Base-by-base conservation (phyloP, 2,797 vertebrate genomes). In the Myotis vivesi region DNA sequence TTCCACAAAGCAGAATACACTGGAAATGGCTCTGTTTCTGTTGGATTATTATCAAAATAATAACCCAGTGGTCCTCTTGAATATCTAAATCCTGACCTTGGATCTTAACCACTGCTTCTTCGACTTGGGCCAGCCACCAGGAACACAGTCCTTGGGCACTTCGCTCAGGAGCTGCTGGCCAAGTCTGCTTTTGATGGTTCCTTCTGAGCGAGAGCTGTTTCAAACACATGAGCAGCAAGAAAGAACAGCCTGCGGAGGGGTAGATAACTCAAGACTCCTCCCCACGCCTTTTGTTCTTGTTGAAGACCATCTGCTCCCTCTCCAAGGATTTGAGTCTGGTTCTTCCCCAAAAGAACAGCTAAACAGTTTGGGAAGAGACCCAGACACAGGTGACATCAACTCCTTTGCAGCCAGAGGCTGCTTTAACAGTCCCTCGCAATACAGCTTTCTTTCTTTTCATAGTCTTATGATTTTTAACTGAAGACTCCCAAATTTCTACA, bases 381-480 rank as follows among this genome's bases (percentile, higher is more conserved):
- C 73, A 75, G 19, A 33, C 1, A 1, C 66, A 88, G 19, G 20
- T 30, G 64, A 23, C 17, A 13, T 77, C 19, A 53, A 1, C n/a
- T 25, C 81, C 49, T 23, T 69, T 55, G 19, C 72, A 30, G n/a
- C 57, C 59, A 86, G 86, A 64, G n/a, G 25, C 51, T 53, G 28
- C 76, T 81, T 76, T 62, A 28, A 46, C 13, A 30, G 44, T 41
- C 36, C 17, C 30, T 64, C 64, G 2, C 30, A 64, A 11, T 3
- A 6, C 23, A 79, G 44, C 69, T 53, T 51, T 73, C 1, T 1
- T 16, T 83, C 36, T 15, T 92, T 72, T 53, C 2, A 2, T 64
- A 28, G 28, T 80, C 51, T 84, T 77, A 8, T 51, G 17, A 28
- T 89, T 94, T 95, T 95, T 93, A 89, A 62, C 44, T 71, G 46